Evolutionary conservation across 2,888 invertebrate genomes (phyloP), one percentile per base, ranked within the genome.

Genomic region (Cosmopolites sordidus): DNA sequence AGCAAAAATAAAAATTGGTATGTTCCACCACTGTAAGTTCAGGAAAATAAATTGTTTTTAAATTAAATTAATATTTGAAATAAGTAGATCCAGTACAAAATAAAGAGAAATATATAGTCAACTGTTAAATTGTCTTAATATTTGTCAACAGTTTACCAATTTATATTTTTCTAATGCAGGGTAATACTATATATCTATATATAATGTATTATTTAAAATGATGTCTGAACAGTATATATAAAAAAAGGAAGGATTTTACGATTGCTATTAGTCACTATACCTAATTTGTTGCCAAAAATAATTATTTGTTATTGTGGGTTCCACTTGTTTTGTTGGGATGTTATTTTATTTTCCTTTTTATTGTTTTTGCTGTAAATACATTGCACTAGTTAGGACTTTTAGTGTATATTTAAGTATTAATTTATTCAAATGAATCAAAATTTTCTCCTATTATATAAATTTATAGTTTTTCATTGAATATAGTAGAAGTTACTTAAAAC

Each of bases 1-100:
- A 22, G 8, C 8, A 22, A 22, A 22, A 22, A 22, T 22, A 22
- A 22, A 22, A 22, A 22, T 22, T 22, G 22, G 22, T 5, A 22
- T 22, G 22, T 22, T 22, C 8, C 8, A 22, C 8, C 22, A 22
- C 4, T 22, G 22, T 3, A 3, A 22, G 4, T 22, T 22, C 22
- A 22, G 22, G 22, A 22, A 22, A 5, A 8, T 22, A 5, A 8
- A 22, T 22, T 22, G 22, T 22, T 22, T 22, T 22, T 22, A 22
- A 22, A 22, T 22, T 44, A 22, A 43, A 43, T 44, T 40, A 43
- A 44, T 49, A 48, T 48, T 51, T 44, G 49, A 53, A 42, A 56
- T 58, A 58, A 56, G 58, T 62, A 60, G 62, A 56, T 58, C 45
- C 62, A 63, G 64, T 64, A 64, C 64, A 64, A 64, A 64, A 58